Evolutionary conservation across 2,888 invertebrate genomes (phyloP).

Genomic region (Heliconius ismenius): DNA sequence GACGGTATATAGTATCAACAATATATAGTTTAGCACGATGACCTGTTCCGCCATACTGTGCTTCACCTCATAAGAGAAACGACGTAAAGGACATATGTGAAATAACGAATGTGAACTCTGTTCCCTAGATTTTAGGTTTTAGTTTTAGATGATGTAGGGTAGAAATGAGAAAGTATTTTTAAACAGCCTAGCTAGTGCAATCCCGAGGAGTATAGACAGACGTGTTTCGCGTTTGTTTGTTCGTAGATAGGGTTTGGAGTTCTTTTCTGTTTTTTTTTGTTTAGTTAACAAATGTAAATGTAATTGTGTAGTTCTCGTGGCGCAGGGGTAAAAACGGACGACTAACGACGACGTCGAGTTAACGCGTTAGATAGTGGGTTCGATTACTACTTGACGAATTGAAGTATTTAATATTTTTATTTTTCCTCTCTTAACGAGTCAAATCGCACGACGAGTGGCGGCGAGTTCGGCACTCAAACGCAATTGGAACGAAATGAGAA

Average conservation of each 20-base stretch:
- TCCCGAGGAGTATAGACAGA: conserved; percentile 69
- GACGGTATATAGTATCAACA: conserved; percentile 47
- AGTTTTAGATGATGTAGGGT: background rate
- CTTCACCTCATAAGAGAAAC: conserved; percentile 53
- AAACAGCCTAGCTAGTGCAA: conserved; percentile 70
- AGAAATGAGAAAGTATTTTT: conserved; percentile 70
- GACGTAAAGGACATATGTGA: background rate
- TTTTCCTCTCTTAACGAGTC: no score
- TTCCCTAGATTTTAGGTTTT: background rate
- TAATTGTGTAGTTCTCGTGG: background rate
- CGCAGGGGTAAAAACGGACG: background rate
- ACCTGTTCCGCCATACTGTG: conserved; percentile 70
- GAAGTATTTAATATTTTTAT: background rate
- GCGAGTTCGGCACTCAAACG: no score
- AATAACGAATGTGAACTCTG: background rate
- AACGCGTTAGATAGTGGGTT: background rate
- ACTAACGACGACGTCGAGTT: no score
- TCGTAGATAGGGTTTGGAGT: conserved; percentile 24
- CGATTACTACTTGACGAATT: background rate
- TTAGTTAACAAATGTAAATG: background rate
- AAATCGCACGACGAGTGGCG: no score
- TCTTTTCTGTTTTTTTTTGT: background rate
- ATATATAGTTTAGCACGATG: conserved; percentile 67
- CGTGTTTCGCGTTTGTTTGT: conserved; percentile 41
- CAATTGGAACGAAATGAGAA: no score